Evolutionary conservation across 1,140 invertebrate species (phyloP).

Genomic region (Ridgeia piscesae): DNA sequence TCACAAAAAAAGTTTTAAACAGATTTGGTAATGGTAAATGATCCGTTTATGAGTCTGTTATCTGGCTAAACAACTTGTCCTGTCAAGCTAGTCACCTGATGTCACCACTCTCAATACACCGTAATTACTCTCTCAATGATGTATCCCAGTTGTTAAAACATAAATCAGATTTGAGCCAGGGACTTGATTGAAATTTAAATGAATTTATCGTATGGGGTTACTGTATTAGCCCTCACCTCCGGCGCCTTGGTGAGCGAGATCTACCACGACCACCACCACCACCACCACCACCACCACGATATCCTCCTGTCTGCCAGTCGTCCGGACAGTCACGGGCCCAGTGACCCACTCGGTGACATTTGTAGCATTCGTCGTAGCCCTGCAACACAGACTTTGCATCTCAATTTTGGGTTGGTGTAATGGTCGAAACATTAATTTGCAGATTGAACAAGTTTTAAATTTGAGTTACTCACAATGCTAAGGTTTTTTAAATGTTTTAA

Average conservation of each 20-base stretch:
- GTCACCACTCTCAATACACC: not conserved
- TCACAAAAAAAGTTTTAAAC: no score
- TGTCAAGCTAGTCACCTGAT: not conserved
- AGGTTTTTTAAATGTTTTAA: no score
- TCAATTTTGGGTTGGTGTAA: not conserved
- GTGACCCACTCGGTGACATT: conserved; percentile 56
- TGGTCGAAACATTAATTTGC: not conserved
- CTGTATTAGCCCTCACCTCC: conserved; percentile 8
- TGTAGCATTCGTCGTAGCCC: conserved; percentile 55
- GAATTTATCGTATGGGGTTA: not conserved
- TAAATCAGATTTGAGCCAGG: not conserved
- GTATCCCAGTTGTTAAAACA: not conserved
- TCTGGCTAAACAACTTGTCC: no score
- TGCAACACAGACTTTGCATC: conserved; percentile 8
- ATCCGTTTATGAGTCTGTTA: no score
- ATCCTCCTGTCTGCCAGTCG: conserved; percentile 31
- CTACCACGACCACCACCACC: conserved; percentile 24
- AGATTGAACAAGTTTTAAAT: no score
- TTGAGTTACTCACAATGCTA: no score
- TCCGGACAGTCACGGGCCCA: conserved; percentile 59
- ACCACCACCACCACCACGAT: conserved; percentile 12
- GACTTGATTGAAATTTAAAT: not conserved
- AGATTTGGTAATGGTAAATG: no score
- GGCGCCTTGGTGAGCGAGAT: not conserved
- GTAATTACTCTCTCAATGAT: not conserved